phyloP scores from a whole-genome alignment of 2,888 invertebrate genomes.

The Anthrax anthrax region DNA sequence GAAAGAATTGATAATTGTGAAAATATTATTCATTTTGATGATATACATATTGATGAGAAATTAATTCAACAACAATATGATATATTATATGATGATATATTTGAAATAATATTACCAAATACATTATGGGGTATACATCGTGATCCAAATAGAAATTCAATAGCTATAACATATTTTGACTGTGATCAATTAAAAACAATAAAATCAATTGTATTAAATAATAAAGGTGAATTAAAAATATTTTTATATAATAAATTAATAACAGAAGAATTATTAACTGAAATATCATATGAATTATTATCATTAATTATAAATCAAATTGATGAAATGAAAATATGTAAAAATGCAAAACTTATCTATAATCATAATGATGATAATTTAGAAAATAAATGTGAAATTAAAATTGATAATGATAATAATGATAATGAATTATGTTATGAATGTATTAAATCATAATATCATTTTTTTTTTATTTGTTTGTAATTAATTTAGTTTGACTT shows the following conservation, averaged over 20 bases:
- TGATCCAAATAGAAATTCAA: constrained; percentile 9
- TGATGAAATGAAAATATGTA: constrained; percentile 2
- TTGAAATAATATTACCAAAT: constrained; percentile 11
- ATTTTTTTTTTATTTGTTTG: too few species aligned
- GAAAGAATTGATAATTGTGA: not conserved
- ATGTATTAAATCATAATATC: not conserved
- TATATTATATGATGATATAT: constrained; percentile 11
- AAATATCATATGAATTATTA: not conserved
- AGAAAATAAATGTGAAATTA: not conserved
- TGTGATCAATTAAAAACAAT: not conserved
- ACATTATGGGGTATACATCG: constrained; percentile 13
- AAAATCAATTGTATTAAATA: constrained; percentile 6
- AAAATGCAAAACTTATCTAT: not conserved
- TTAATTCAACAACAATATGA: constrained; percentile 10
- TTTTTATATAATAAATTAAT: not conserved
- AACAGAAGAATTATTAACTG: not conserved
- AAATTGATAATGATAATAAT: not conserved
- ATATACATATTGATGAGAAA: not conserved
- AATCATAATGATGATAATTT: not conserved
- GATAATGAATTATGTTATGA: not conserved
- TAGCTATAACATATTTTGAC: constrained; percentile 11
- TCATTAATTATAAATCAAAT: constrained; percentile 2
- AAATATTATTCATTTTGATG: not conserved
- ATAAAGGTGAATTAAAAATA: not conserved
- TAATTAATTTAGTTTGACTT: too few species aligned